These are phyloP conservation scores for Drosophila lacicola DNA, from an alignment of 2,888 invertebrate species.

Conservation along the genomic window DNA sequence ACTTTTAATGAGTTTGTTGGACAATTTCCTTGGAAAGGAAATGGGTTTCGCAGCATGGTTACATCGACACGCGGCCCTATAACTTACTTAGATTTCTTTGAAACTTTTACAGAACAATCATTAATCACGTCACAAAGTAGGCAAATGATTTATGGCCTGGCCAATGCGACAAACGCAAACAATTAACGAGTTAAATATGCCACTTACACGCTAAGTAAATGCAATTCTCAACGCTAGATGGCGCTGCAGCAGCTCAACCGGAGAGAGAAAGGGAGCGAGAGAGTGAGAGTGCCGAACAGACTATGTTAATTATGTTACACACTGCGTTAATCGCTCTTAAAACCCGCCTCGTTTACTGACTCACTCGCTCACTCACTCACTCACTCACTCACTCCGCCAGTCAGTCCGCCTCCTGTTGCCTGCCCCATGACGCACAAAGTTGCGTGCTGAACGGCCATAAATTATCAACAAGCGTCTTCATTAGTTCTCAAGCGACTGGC, in stretches of 20 bases:
- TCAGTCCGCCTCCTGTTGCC: constrained; percentile 13
- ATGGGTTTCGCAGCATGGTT: constrained; percentile 1
- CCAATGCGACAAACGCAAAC: constrained; percentile 68
- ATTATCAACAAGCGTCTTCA: constrained; percentile 72
- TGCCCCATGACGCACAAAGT: constrained; percentile 62
- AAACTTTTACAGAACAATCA: constrained; percentile 26
- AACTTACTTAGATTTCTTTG: constrained; percentile 15
- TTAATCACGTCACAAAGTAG: constrained; percentile 54
- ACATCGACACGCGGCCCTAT: not conserved
- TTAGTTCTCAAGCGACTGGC: constrained; percentile 63
- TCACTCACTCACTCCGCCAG: constrained; percentile 1
- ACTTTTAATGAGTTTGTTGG: constrained; percentile 13
- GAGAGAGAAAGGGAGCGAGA: not conserved
- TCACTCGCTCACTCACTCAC: not conserved
- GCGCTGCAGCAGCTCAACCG: constrained; percentile 35
- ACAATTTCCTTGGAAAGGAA: constrained; percentile 12
- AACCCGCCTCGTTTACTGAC: constrained; percentile 15
- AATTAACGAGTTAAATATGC: constrained; percentile 72
- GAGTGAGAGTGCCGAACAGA: constrained; percentile 13
- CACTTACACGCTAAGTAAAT: constrained; percentile 54
- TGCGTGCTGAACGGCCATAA: constrained; percentile 65
- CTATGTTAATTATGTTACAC: constrained; percentile 57
- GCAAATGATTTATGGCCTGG: constrained; percentile 64
- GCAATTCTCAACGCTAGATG: constrained; percentile 37
- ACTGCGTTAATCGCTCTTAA: constrained; percentile 45